Evolutionary conservation across 2,113 vertebrate genomes (phyloP).

Genomic region (Cathartes aura): DNA sequence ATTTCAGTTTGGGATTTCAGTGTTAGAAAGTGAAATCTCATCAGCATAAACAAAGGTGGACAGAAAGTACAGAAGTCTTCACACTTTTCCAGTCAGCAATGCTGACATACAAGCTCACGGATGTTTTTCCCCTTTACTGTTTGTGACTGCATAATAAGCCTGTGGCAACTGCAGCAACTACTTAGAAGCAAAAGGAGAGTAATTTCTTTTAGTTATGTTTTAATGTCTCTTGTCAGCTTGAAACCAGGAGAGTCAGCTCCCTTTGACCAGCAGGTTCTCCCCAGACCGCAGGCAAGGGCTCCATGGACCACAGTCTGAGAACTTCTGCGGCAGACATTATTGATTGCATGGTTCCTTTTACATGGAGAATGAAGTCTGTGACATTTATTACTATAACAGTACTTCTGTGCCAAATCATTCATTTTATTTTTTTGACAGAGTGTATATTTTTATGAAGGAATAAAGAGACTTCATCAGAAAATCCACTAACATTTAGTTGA

Average conservation of each 20-base stretch:
- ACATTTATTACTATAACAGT: neutral
- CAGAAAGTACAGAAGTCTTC: neutral
- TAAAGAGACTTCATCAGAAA: neutral
- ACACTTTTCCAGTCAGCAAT: neutral
- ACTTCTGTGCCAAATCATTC: neutral
- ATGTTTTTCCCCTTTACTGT: neutral
- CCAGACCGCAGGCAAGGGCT: neutral
- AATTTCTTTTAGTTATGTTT: neutral
- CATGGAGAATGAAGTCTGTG: neutral
- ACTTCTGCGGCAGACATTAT: neutral
- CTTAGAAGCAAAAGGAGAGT: neutral
- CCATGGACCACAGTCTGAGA: accelerated
- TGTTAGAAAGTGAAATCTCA: neutral
- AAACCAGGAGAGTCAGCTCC: neutral
- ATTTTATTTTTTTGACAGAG: neutral
- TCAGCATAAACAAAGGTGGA: neutral
- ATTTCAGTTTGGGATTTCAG: neutral
- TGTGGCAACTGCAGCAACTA: neutral
- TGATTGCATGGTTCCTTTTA: neutral
- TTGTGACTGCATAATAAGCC: neutral
- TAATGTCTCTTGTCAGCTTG: neutral
- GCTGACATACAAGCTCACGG: neutral
- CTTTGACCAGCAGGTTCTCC: neutral
- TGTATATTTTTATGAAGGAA: neutral
- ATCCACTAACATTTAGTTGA: neutral